Evolutionary conservation across 2,797 vertebrate species (phyloP).

Genomic region (Anguilla pacifica): DNA sequence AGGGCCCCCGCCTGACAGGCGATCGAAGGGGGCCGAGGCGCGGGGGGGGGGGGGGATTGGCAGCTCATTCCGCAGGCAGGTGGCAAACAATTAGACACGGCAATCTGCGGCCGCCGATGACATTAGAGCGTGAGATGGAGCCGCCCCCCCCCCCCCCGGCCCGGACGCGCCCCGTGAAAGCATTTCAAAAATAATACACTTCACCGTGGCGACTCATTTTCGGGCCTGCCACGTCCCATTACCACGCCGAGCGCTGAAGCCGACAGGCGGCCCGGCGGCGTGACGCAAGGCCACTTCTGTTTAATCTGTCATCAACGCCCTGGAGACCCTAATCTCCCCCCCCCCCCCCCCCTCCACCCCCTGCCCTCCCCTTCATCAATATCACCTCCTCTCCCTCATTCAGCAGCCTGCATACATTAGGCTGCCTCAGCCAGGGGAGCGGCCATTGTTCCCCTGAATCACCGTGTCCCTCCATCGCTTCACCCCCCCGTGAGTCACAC

Average conservation of each 20-base stretch:
- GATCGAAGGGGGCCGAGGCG: constrained; percentile 84
- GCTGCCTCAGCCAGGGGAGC: constrained; percentile 50
- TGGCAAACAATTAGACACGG: constrained; percentile 99
- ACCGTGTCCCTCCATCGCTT: constrained; percentile 41
- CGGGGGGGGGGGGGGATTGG: constrained; percentile 60
- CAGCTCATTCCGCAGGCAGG: constrained; percentile 98
- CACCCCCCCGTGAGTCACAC: background rate
- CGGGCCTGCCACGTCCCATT: constrained; percentile 97
- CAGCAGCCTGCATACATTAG: constrained; percentile 76
- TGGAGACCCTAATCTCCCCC: constrained; percentile 84
- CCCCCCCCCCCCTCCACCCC: constrained; percentile 54
- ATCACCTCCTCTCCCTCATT: constrained; percentile 84
- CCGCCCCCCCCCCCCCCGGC: constrained; percentile 62
- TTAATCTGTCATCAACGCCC: constrained; percentile 98
- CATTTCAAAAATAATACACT: constrained; percentile 99
- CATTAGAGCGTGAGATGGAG: constrained; percentile 95
- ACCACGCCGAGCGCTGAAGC: constrained; percentile 88
- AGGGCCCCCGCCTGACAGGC: constrained; percentile 79
- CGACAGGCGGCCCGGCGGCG: constrained; percentile 82
- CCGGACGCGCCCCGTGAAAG: constrained; percentile 96
- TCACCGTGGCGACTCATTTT: constrained; percentile 92
- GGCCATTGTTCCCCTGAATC: constrained; percentile 57
- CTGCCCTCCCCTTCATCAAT: constrained; percentile 81
- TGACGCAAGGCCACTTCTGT: constrained; percentile 86
- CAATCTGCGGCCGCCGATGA: constrained; percentile 91